Percentiles rank a stretch among this genome's conserved stretches.
These are phyloP conservation scores for Thera obeliscata DNA, from an alignment of 2,888 invertebrate species.

Conservation along the genomic window DNA sequence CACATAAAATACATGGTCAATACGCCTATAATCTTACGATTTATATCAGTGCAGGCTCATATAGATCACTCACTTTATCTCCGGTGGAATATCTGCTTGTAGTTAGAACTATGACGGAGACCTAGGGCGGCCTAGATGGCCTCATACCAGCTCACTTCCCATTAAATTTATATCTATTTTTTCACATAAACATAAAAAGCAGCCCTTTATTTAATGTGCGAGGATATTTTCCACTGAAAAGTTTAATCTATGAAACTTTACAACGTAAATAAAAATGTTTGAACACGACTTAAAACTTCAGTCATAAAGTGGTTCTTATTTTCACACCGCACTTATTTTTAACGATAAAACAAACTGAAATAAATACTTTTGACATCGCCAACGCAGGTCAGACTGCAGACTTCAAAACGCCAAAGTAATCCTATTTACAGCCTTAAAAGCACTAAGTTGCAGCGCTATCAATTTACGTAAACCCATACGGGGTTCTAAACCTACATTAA, in stretches of 20 bases:
- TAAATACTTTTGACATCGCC: slow-evolving; percentile 16
- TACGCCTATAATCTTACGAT: no score
- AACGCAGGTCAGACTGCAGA: slow-evolving; percentile 28
- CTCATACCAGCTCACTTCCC: no score
- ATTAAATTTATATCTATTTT: no score
- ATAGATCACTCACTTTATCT: no score
- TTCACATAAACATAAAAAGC: no score
- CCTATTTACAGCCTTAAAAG: slow-evolving; percentile 34
- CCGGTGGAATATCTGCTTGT: no score
- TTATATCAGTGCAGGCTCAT: no score
- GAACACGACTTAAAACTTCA: slow-evolving; percentile 6
- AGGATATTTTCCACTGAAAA: not conserved
- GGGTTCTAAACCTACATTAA: slow-evolving; percentile 30
- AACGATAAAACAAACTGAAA: slow-evolving; percentile 14
- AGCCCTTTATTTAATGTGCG: no score
- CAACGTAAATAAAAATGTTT: not conserved
- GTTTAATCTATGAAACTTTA: not conserved
- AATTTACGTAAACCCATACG: slow-evolving; percentile 36
- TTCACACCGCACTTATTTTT: not conserved
- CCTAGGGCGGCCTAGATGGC: no score
- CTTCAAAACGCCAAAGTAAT: slow-evolving; percentile 35
- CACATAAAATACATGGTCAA: no score
- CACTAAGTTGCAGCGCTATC: slow-evolving; percentile 35
- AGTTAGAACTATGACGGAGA: no score
- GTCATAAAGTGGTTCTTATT: slow-evolving; percentile 9